These are phyloP conservation scores for Ctenopoma kingsleyae DNA, from an alignment of 2,797 vertebrate species.

Conservation along the genomic window DNA sequence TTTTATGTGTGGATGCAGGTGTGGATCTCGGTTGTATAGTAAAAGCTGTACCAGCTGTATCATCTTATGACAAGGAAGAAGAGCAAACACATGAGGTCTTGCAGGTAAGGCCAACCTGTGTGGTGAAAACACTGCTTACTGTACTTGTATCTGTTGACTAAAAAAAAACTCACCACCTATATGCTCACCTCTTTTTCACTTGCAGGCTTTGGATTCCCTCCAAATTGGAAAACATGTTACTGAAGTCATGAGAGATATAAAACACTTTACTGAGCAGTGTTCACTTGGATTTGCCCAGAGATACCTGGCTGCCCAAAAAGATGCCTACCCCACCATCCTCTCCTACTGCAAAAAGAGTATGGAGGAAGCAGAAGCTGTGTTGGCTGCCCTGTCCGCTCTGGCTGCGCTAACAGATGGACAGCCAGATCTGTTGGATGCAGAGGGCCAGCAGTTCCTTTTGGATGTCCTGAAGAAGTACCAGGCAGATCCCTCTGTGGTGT, in stretches of 20 bases:
- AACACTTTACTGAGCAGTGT: constrained; percentile 88
- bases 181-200: neutral
- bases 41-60: constrained; percentile 80
- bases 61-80: constrained; percentile 80
- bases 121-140: neutral
- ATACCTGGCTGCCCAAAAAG: constrained; percentile 91
- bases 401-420: constrained; percentile 89
- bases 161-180: neutral
- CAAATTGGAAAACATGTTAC: constrained; percentile 61
- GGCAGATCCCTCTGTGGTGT: constrained; percentile 65
- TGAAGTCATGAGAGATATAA: constrained; percentile 65
- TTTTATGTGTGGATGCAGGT: constrained; percentile 78
- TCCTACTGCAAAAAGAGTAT: constrained; percentile 82
- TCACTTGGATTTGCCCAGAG: constrained; percentile 87
- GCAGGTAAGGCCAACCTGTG: constrained; percentile 80
- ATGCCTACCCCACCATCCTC: constrained; percentile 90
- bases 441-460: constrained; percentile 88
- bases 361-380: constrained; percentile 63
- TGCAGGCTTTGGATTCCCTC: constrained; percentile 88
- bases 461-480: constrained; percentile 64
- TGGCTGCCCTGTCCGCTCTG: constrained; percentile 83
- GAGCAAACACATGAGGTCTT: constrained; percentile 88
- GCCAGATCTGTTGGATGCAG: constrained; percentile 90
- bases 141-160: neutral
- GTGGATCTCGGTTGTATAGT: constrained; percentile 94